Base-by-base conservation (phyloP, 1,140 invertebrate species). In the Argopecten irradians region DNA sequence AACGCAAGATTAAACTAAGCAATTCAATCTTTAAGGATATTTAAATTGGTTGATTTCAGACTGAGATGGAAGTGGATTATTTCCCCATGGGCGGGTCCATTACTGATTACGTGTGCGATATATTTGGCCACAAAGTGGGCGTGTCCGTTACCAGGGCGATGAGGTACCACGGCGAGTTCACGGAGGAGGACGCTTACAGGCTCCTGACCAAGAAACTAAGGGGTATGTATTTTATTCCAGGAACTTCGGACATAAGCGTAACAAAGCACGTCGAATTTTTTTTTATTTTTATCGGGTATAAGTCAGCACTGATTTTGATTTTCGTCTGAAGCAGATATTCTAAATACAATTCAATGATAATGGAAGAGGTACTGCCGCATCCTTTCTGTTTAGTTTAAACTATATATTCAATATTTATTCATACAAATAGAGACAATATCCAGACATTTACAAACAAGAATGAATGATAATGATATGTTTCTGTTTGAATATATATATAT, bases 121-220 rank as follows among this genome's bases (percentile, higher is more conserved):
- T 95, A 32, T 93, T 90, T 36, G 91, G 89, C 9, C 89, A 87
- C 8, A 92, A 89, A 46, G 55, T 95, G 7, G 94, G 93, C 0
- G 94, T 95, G 82, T 95, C 94, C 13, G 94, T 95, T 0, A 95
- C 94, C 34, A 86, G 94, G 22, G 94, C 94, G 11, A 93, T 94
- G 92, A 94, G 93, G 86, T 94, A 90, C 90, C 83, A 82, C 3
- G 92, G 93, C 14, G 90, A 92, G 5, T 94, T 89, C 89, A 92
- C 90, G 22, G 39, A 91, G 13, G 93, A 95, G 33, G 93, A 95
- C 86, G 94, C 94, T 0, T 8, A 86, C 14, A 85, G 89, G 34
- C 90, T 95, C 32, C 86, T 95, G 34, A 93, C 87, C 46, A 95
- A 95, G 89, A 95, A 95, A 86, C 90, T 95, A 22, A 93, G 91